A percentile compares a stretch with the other conserved stretches of the same genome.
Evolutionary conservation across 2,113 vertebrate genomes (phyloP).

Genomic region (Xiphophorus maculatus): DNA sequence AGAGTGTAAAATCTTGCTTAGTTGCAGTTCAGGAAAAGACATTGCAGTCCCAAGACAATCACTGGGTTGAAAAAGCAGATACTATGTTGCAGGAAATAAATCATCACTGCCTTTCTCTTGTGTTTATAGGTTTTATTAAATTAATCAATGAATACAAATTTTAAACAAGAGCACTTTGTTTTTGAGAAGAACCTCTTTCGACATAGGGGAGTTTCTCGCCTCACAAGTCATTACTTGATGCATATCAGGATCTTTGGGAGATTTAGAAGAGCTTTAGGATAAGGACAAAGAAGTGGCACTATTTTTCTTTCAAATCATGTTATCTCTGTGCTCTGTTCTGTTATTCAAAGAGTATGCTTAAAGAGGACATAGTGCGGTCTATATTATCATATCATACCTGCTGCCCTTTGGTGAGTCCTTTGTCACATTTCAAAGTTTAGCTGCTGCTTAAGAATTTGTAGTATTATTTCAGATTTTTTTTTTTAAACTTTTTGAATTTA

Average conservation of each 20-base stretch:
- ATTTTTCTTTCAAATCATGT: slow-evolving; percentile 41
- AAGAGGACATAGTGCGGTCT: neutral
- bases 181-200: slow-evolving; percentile 43
- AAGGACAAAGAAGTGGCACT: slow-evolving; percentile 32
- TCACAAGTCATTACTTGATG: slow-evolving; percentile 34
- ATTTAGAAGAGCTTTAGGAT: slow-evolving; percentile 39
- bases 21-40: neutral
- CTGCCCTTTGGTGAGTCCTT: slow-evolving; percentile 9
- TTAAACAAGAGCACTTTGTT: slow-evolving; percentile 24
- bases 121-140: slow-evolving; percentile 63
- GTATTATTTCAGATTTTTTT: neutral
- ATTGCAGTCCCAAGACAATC: slow-evolving; percentile 65
- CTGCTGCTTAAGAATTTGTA: neutral
- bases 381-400: slow-evolving; percentile 42
- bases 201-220: slow-evolving; percentile 37
- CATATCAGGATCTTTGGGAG: slow-evolving; percentile 32
- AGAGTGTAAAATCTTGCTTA: neutral
- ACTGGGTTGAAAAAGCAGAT: slow-evolving; percentile 44
- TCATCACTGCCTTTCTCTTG: slow-evolving; percentile 33
- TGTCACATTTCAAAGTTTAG: slow-evolving; percentile 13
- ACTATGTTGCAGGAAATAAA: slow-evolving; percentile 10
- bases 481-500: slow-evolving; percentile 10
- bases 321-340: slow-evolving; percentile 7
- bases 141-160: slow-evolving; percentile 7
- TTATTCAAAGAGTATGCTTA: too few relatives aligned